Evolutionary conservation across 2,113 vertebrate genomes (phyloP).

Genomic region (Coregonus clupeaformis): DNA sequence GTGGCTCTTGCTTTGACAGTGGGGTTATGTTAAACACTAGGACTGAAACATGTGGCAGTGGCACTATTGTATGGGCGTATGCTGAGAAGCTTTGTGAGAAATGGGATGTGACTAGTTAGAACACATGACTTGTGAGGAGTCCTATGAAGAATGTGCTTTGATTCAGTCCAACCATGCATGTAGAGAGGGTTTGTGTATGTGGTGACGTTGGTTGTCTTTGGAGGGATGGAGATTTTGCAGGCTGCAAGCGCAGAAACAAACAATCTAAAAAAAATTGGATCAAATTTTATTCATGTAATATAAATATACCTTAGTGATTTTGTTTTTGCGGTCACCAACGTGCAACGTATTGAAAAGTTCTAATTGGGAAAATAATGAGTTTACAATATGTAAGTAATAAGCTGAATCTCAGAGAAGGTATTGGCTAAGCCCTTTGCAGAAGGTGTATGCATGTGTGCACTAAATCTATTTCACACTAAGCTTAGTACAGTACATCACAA

Average conservation of each 20-base stretch:
- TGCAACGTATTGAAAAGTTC: slow-evolving; percentile 14
- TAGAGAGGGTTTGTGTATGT: slow-evolving; percentile 48
- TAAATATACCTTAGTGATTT: slow-evolving; percentile 33
- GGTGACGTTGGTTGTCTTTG: slow-evolving; percentile 25
- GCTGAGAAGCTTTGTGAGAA: slow-evolving; percentile 20
- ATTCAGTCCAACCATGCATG: slow-evolving; percentile 44
- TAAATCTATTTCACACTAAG: slow-evolving; percentile 13
- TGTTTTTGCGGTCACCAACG: slow-evolving; percentile 2
- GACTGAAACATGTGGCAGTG: slow-evolving; percentile 32
- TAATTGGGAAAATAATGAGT: neutral
- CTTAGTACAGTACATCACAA: slow-evolving; percentile 33
- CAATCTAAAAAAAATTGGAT: slow-evolving; percentile 9
- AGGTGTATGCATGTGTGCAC: slow-evolving; percentile 39
- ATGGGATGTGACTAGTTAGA: slow-evolving; percentile 12
- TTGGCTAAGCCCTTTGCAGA: neutral
- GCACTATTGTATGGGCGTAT: neutral
- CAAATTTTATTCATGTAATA: slow-evolving; percentile 40
- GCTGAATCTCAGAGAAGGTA: neutral
- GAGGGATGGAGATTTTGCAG: slow-evolving; percentile 26
- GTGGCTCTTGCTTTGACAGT: slow-evolving; percentile 23
- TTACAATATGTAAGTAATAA: neutral
- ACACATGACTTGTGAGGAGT: slow-evolving; percentile 22
- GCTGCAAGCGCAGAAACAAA: neutral
- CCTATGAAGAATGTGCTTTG: slow-evolving; percentile 45
- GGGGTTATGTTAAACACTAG: slow-evolving; percentile 15